Evolutionary conservation across 2,888 invertebrate genomes (phyloP), one percentile per base, ranked within the genome.

Genomic region (Mythimna loreyi): DNA sequence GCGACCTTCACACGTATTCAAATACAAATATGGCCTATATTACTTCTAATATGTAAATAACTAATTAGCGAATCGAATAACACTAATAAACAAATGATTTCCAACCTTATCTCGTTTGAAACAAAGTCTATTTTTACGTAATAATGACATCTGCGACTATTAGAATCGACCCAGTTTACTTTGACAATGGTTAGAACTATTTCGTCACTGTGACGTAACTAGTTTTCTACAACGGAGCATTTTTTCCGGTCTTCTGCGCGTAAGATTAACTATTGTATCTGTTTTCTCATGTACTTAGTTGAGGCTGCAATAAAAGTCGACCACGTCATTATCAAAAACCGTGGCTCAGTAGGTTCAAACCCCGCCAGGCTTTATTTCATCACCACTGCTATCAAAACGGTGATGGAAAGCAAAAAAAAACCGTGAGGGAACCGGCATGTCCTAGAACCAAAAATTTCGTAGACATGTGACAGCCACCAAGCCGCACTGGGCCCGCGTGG

Each of bases 101-200:
- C 11, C 45, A 49, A 2, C 5, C 19, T 25, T 77, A 76, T 55
- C 0, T 0, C 0, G n/a, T 0, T 63, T 3, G 0, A 13, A 60
- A 53, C 75, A 76, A 52, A 57, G 59, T 11, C 25, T 43, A 43
- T 40, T 69, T 25, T 25, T 33, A 9, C 9, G 60, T 53, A 40
- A 64, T 62, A 67, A 66, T 52, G 21, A 59, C 71, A 58, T 60
- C 67, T 56, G 61, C 67, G 30, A 75, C 72, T 67, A 67, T 70
- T 72, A 47, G 50, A 68, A 66, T 55, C 63, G 80, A 75, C 82
- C 84, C 57, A 81, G 43, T 70, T 83, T 72, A 52, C 21, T 58
- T 59, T 84, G 74, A 83, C 77, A 81, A 81, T 74, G 74, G 60
- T 55, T 65, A 58, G 19, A 43, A 7, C 16, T 60, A 50, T 75